phyloP scores from a whole-genome alignment of 2,888 invertebrate genomes.

The Arctia plantaginis region DNA sequence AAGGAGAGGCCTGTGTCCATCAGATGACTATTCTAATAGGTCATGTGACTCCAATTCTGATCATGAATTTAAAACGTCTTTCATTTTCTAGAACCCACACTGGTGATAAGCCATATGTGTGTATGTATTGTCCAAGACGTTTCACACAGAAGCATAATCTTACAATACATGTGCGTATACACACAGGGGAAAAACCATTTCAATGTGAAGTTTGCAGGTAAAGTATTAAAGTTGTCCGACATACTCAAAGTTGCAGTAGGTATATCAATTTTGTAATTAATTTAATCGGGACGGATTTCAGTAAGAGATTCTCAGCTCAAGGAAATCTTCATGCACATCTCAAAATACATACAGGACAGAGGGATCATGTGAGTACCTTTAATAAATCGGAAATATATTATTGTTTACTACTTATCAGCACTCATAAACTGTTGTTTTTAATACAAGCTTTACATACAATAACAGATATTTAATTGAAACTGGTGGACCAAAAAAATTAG shows the following conservation, averaged over 20 bases:
- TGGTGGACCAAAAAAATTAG: no score
- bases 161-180: conserved; percentile 86
- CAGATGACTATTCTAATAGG: neutral
- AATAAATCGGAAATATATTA: neutral
- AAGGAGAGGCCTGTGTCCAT: no score
- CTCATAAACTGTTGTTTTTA: no score
- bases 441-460: no score
- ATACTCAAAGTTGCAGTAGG: neutral
- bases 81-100: conserved; percentile 83
- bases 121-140: conserved; percentile 85
- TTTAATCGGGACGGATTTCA: conserved; percentile 55
- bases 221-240: neutral
- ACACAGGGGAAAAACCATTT: conserved; percentile 87
- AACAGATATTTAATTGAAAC: no score
- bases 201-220: conserved; percentile 88
- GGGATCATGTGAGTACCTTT: conserved; percentile 82
- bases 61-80: neutral
- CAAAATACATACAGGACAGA: conserved; percentile 88
- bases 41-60: neutral
- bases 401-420: neutral
- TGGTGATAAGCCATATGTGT: conserved; percentile 86
- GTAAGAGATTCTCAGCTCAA: conserved; percentile 87
- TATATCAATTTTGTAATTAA: neutral
- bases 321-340: conserved; percentile 88
- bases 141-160: conserved; percentile 88